Percentiles rank a stretch among this genome's conserved stretches.
These are phyloP conservation scores for Melipona beecheii DNA, from an alignment of 2,888 invertebrate genomes.

Conservation along the genomic window DNA sequence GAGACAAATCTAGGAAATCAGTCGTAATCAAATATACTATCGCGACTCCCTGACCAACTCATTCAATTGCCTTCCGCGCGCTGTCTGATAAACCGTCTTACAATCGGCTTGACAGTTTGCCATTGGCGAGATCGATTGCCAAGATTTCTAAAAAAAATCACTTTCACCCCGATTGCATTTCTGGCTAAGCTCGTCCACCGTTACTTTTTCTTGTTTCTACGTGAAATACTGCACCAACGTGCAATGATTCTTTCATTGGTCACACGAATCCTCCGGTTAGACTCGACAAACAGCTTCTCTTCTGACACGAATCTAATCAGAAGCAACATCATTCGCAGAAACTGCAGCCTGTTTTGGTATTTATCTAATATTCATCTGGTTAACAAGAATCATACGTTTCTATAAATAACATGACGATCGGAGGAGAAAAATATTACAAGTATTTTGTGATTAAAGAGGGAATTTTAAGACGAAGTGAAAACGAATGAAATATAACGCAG, in stretches of 20 bases:
- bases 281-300: conserved; percentile 15
- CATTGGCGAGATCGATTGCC: conserved; percentile 56
- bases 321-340: neutral
- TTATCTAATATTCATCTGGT: neutral
- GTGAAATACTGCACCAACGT: conserved; percentile 55
- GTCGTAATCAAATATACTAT: conserved; percentile 32
- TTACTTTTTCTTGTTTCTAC: conserved; percentile 48
- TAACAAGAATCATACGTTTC: neutral
- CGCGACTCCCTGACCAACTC: conserved; percentile 9
- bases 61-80: conserved; percentile 12
- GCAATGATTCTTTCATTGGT: conserved; percentile 44
- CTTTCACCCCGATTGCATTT: conserved; percentile 45
- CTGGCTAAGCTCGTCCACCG: conserved; percentile 7
- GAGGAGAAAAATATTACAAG: neutral
- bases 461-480: neutral
- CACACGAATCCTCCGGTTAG: neutral
- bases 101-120: conserved; percentile 52
- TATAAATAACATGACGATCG: neutral
- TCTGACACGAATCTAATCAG: neutral
- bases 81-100: conserved; percentile 31
- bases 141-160: conserved; percentile 57
- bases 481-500: too few species aligned
- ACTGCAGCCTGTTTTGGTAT: neutral
- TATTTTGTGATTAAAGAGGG: neutral
- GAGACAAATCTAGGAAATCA: neutral